Evolutionary conservation across 2,888 invertebrate species (phyloP), one percentile per base, ranked within the genome.

Genomic region (Spodoptera exigua): DNA sequence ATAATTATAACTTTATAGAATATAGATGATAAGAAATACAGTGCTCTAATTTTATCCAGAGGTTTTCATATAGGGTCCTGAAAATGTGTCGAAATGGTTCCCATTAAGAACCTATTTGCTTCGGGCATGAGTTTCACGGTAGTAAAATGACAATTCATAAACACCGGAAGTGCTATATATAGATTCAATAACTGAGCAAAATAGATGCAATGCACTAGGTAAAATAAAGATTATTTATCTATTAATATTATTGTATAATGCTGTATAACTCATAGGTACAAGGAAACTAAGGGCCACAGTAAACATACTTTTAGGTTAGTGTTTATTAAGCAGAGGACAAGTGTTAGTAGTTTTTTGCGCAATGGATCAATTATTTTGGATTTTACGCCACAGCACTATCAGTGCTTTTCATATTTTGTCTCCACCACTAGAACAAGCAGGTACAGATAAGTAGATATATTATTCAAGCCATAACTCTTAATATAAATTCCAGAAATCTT

Each of bases 301-400:
- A 17, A 14, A 43, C 18, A 49, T 32, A 54, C 47, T 47, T 16
- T 47, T 36, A 32, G 35, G 43, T 39, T 45, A 67, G 47, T 67
- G 36, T 48, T 11, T 17, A 18, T 57, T 14, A 34, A 36, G 35
- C 63, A 39, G 13, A 18, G 16, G 21, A 48, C 52, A 57, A 27
- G 21, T 65, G 54, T 35, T 51, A 56, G 43, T 32, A 7, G 17
- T 55, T 46, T 46, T 49, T 3, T 32, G 4, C 40, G 45, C 14
- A 0, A 66, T 65, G 49, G 36, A 59, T 49, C 47, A 59, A 2
- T 14, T 63, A 13, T 40, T 65, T 65, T 65, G 58, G 65, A 63
- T 61, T 21, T 39, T 65, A 59, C 34, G 46, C 10, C 56, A 61
- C 61, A 61, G 12, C 3, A 40, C 16, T 17, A 17, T 16, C 14